Conservation (phyloP, 1,140 invertebrate species). For the Philopotamus ludificatus region DNA sequence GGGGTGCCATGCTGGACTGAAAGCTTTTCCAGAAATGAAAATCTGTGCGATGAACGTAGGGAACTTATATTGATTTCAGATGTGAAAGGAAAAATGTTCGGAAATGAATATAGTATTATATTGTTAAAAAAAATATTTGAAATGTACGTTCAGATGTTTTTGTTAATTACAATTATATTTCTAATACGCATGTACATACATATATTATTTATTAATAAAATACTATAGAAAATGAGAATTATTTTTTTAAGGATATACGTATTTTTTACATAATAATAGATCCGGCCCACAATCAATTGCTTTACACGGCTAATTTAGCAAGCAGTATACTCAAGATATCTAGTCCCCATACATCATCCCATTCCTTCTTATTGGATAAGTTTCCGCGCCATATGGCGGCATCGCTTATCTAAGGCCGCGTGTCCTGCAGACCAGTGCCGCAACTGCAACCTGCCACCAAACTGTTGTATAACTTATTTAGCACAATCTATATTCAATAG, state of each 20-base stretch:
- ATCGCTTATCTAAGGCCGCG: constrained; percentile 25
- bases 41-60: not conserved
- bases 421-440: constrained; percentile 15
- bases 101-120: too few relatives aligned
- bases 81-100: too few relatives aligned
- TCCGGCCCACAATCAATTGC: not conserved
- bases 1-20: constrained; percentile 21
- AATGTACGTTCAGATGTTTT: too few relatives aligned
- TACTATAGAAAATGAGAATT: too few relatives aligned
- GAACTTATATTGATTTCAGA: not conserved
- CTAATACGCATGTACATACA: too few relatives aligned
- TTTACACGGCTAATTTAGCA: constrained; percentile 38
- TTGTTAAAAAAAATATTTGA: too few relatives aligned
- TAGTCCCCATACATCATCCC: constrained; percentile 36
- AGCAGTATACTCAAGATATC: not conserved
- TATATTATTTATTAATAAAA: too few relatives aligned
- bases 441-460: not conserved
- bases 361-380: constrained; percentile 42
- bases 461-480: not conserved
- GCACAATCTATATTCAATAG: too few relatives aligned
- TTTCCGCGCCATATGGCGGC: constrained; percentile 40
- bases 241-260: too few relatives aligned
- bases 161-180: too few relatives aligned
- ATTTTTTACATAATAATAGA: too few relatives aligned
- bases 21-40: constrained; percentile 12